These are phyloP conservation scores for Acanthoscelides obtectus DNA, from an alignment of 2,888 invertebrate genomes.

Conservation along the genomic window DNA sequence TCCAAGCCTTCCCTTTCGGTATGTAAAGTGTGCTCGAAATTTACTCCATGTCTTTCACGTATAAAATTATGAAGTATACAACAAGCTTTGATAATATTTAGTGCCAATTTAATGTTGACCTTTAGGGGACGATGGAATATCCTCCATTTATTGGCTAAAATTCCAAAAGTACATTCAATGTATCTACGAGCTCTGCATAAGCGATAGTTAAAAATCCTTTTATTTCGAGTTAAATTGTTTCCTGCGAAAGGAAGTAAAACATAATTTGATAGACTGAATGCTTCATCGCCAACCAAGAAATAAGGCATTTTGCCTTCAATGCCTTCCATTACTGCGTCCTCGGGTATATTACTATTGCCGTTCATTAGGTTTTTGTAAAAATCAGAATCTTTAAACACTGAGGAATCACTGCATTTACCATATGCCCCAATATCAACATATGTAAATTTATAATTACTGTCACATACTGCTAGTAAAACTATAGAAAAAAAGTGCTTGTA, in stretches of 20 bases:
- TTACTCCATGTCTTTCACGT: too few relatives aligned
- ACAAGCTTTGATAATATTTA: too few relatives aligned
- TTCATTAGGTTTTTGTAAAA: neutral
- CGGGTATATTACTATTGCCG: neutral
- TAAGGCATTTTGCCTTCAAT: neutral
- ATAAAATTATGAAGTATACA: too few relatives aligned
- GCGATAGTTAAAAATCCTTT: neutral
- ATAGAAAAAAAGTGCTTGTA: conserved; percentile 3
- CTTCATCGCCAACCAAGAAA: neutral
- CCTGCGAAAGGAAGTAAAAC: neutral
- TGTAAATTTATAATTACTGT: neutral
- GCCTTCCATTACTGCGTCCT: neutral
- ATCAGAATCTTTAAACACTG: neutral
- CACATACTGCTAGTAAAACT: conserved; percentile 2
- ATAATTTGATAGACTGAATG: neutral
- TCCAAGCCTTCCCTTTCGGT: too few relatives aligned
- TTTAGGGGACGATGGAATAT: too few relatives aligned
- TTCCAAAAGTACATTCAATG: neutral
- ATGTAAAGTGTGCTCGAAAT: too few relatives aligned
- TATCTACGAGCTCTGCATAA: neutral
- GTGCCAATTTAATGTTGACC: too few relatives aligned
- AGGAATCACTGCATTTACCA: neutral
- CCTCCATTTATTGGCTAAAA: neutral
- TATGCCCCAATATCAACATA: conserved; percentile 3
- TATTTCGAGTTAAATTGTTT: neutral